Base-by-base conservation (phyloP, 1,140 invertebrate genomes). In the Meloidogyne chitwoodi region DNA sequence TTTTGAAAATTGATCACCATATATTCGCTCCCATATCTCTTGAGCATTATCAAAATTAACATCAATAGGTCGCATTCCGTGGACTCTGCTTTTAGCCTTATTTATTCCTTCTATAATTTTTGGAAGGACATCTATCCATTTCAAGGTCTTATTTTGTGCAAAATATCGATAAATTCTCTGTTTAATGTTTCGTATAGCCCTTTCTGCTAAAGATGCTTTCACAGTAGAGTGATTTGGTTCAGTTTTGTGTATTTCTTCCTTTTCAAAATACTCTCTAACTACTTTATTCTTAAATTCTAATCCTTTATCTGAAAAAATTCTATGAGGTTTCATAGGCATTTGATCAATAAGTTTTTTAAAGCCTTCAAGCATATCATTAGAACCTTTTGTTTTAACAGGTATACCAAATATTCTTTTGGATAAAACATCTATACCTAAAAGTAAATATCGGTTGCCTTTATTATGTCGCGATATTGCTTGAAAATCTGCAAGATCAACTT, bases 131-230 rank as follows among this genome's bases (percentile, higher is more conserved):
- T 68, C 72, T 62, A 83, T 63, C 79, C 79, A 80, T 29, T 38
- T 22, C 34, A 27, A 27, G 1, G 63, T 73, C 16, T 71, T 22
- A 19, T 72, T n/a, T 11, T 78, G 14, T 5, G 80, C 81, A 44
- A 80, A 83, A 48, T 74, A 79, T 61, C 76, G 14, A 61, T 75
- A 75, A 10, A 80, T 22, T 16, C 80, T 27, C 27, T 31, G 24
- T 34, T 80, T 80, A 8, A 80, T 14, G 11, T 72, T 79, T 34
- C 81, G 5, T 10, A 83, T 80, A 10, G 44, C 22, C 16, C 79
- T 68, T 65, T 80, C 79, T 2, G 80, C 79, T 24, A 83, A 19
- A 29, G 77, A 48, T 6, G 80, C 80, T 27, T 80, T 77, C 2
- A 80, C 79, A n/a, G n/a, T n/a, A n/a, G n/a, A n/a, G n/a, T n/a